Evolutionary conservation across 1,140 invertebrate species (phyloP).

Genomic region (Drosophila sproati): DNA sequence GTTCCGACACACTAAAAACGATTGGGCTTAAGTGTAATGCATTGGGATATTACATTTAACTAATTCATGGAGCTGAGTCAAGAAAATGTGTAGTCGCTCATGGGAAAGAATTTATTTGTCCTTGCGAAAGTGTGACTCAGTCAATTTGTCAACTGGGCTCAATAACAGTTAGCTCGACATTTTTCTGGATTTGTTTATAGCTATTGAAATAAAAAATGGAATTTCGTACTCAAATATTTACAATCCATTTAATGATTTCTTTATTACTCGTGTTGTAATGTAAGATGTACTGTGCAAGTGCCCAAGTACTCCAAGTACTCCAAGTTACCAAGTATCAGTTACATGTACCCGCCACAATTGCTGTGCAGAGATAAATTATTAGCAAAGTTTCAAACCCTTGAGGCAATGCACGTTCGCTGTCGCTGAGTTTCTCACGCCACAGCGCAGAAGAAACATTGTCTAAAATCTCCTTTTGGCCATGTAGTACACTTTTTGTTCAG

Average conservation of each 20-base stretch:
- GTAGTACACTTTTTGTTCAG: conserved; percentile 39
- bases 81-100: neutral
- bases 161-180: no score
- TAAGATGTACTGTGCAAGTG: no score
- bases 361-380: conserved; percentile 70
- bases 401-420: conserved; percentile 72
- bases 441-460: conserved; percentile 27
- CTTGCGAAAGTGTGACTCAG: no score
- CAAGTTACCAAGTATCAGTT: conserved; percentile 33
- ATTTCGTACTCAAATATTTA: no score
- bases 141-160: no score
- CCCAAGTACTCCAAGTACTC: no score
- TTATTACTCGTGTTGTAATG: no score
- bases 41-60: neutral
- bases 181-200: no score
- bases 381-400: conserved; percentile 64
- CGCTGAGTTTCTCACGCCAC: conserved; percentile 60
- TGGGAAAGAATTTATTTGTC: no score
- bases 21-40: neutral
- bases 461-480: conserved; percentile 53
- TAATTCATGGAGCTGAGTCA: neutral
- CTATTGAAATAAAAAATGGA: no score
- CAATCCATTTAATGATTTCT: no score
- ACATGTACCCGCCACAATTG: conserved; percentile 41
- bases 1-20: neutral